Evolutionary conservation across 2,888 invertebrate species (phyloP).

Genomic region (Apomyelois bistriatella): DNA sequence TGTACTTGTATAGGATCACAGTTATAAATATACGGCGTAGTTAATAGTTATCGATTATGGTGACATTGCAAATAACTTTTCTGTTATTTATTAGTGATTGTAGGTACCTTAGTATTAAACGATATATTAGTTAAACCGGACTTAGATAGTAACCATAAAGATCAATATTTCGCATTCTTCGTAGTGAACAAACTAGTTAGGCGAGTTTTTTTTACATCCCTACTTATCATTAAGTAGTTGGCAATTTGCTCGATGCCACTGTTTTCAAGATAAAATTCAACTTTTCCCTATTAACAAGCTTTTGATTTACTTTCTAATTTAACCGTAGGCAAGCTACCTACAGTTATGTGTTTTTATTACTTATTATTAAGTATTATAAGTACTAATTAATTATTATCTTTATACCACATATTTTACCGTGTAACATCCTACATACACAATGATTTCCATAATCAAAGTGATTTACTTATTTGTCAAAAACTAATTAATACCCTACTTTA

Average conservation of each 20-base stretch:
- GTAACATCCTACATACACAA: too few species aligned
- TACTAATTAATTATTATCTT: too few species aligned
- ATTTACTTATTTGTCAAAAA: too few species aligned
- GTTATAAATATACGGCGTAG: slow-evolving; percentile 38
- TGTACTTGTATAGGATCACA: slow-evolving; percentile 29
- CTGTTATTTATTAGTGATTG: neutral
- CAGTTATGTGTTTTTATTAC: neutral
- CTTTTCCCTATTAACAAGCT: slow-evolving; percentile 14
- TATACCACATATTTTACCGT: too few species aligned
- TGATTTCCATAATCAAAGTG: too few species aligned
- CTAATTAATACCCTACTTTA: too few species aligned
- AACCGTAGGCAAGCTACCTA: neutral
- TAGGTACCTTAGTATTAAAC: neutral
- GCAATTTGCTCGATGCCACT: slow-evolving; percentile 25
- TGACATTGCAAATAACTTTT: slow-evolving; percentile 17
- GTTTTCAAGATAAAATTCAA: slow-evolving; percentile 15
- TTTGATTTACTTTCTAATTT: slow-evolving; percentile 15
- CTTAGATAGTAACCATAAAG: slow-evolving; percentile 32
- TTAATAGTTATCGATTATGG: slow-evolving; percentile 34
- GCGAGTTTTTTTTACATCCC: slow-evolving; percentile 54
- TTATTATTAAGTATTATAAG: too few species aligned
- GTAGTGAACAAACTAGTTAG: slow-evolving; percentile 48
- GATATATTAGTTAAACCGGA: slow-evolving; percentile 30
- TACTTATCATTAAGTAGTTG: slow-evolving; percentile 31
- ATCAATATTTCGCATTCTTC: slow-evolving; percentile 48